Conservation (phyloP, 2,888 invertebrate species). For the Branchellion lobata region DNA sequence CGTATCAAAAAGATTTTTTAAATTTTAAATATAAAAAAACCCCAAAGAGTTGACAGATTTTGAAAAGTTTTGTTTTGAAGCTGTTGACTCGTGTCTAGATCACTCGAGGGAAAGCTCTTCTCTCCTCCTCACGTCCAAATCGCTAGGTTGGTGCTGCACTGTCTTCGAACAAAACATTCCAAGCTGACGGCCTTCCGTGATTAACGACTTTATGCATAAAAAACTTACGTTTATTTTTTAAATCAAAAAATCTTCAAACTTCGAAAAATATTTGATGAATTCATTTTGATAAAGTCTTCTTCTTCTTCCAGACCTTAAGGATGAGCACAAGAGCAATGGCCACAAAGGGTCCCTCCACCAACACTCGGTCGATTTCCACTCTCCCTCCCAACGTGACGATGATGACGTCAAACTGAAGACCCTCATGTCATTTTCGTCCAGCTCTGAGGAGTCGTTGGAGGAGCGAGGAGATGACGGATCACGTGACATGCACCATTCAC, state of each 20-base stretch:
- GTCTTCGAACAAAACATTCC: too few species aligned
- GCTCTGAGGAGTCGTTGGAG: conserved; percentile 26
- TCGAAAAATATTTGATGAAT: too few species aligned
- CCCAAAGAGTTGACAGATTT: conserved; percentile 17
- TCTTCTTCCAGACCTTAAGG: too few species aligned
- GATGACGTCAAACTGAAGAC: not conserved
- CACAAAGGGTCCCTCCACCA: not conserved
- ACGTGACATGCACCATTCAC: not conserved
- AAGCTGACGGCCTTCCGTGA: too few species aligned
- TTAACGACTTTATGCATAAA: too few species aligned
- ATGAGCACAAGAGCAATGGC: too few species aligned
- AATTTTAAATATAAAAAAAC: too few species aligned
- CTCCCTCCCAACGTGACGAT: not conserved
- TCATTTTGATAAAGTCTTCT: too few species aligned
- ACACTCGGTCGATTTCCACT: not conserved
- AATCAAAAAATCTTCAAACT: too few species aligned
- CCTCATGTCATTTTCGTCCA: conserved; percentile 29
- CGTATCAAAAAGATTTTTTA: too few species aligned
- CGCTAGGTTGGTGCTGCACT: not conserved
- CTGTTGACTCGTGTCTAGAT: conserved; percentile 23
- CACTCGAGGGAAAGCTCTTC: conserved; percentile 6
- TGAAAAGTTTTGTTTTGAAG: conserved; percentile 33
- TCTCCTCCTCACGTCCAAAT: not conserved
- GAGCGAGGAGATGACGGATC: not conserved
- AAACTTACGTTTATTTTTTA: too few species aligned